Evolutionary conservation across 2,888 invertebrate genomes (phyloP).

Genomic region (Lithophane ornitopus): DNA sequence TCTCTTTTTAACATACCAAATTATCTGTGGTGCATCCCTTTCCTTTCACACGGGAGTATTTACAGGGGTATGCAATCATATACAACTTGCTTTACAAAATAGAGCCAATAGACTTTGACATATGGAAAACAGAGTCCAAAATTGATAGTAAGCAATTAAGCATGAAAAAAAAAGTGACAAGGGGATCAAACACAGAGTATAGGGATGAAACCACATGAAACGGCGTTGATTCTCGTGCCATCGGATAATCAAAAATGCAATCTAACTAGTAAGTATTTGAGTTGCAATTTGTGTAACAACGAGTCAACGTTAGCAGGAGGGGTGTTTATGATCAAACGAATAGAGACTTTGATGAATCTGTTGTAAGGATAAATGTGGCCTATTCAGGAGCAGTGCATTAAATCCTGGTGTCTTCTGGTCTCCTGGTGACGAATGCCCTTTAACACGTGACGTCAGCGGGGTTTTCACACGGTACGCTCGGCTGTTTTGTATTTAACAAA

Average conservation of each 20-base stretch:
- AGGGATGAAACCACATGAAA: background rate
- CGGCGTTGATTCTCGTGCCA: background rate
- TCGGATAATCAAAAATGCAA: constrained; percentile 23
- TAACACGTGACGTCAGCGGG: constrained; percentile 85
- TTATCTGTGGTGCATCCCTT: constrained; percentile 53
- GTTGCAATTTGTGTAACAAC: constrained; percentile 42
- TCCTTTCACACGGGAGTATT: constrained; percentile 60
- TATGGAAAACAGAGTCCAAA: constrained; percentile 40
- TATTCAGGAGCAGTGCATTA: constrained; percentile 35
- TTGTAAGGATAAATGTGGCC: constrained; percentile 33
- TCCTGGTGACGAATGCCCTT: constrained; percentile 83
- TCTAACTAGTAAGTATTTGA: constrained; percentile 26
- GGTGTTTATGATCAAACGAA: constrained; percentile 22
- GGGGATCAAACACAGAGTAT: constrained; percentile 31
- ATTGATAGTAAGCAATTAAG: constrained; percentile 1
- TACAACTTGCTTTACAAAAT: constrained; percentile 10
- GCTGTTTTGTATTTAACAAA: constrained; percentile 24
- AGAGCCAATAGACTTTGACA: constrained; percentile 7
- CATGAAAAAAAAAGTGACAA: background rate
- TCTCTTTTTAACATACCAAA: constrained; percentile 59
- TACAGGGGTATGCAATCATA: constrained; percentile 65
- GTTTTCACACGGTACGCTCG: constrained; percentile 60
- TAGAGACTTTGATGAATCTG: constrained; percentile 25
- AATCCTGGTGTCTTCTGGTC: constrained; percentile 71
- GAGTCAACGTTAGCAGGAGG: background rate